Evolutionary conservation across 37 sponge, comb jelly and placozoan genomes (phyloP), one percentile per base, ranked within the genome.

Genomic region (Axinella damicornis): DNA sequence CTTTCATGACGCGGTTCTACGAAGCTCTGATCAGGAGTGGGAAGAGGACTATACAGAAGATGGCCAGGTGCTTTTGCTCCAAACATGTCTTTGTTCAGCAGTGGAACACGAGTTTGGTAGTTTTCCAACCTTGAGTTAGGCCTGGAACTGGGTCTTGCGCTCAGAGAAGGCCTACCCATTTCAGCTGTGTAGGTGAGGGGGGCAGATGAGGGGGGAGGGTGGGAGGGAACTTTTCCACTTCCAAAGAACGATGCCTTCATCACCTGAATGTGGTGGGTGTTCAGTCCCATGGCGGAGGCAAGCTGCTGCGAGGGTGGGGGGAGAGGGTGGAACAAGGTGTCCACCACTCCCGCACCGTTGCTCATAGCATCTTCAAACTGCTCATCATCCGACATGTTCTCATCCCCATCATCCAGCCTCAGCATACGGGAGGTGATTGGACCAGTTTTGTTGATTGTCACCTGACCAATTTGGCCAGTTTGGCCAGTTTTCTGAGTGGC

Each of bases 191-290:
- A 46, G n/a, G n/a, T n/a, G n/a, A n/a, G n/a, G n/a, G n/a, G n/a
- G n/a, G n/a, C n/a, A n/a, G n/a, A n/a, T 9, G 46, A 46, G 46
- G 46, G 46, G 46, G 46, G 9, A 31, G 57, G 56, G 13, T 28
- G 54, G 27, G 30, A 20, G 19, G 30, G 38, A 28, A 60, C 11
- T 58, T 75, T 78, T 24, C 22, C 71, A 5, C 57, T 74, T 16
- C 53, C 36, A 78, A 96, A 96, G 86, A 96, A 93, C 14, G 96
- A 96, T 0, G 94, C 96, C 71, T 96, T 96, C 96, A 96, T 96
- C 35, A 96, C 81, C 54, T 96, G 96, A n/a, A 96, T 53, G 24
- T 73, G 67, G 41, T 91, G 90, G 0, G 92, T 67, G 74, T 67
- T 89, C 16, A 92, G 30, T 12, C 90, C 92, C 53, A 79, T 80